Conservation (phyloP, 2,888 invertebrate genomes). For the Spodoptera exigua region DNA sequence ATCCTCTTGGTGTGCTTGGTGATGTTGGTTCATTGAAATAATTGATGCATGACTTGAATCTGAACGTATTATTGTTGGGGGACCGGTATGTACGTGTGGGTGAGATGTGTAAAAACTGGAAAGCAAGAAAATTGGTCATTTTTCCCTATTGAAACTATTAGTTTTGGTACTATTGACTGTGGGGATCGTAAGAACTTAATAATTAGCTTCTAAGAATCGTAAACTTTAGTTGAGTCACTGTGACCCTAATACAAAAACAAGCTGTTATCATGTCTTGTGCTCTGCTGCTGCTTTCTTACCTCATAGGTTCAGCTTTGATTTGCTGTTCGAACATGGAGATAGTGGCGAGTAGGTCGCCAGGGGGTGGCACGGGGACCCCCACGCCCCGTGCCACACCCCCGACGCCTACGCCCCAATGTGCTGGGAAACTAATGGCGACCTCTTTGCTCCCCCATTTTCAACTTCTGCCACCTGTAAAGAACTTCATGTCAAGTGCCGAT, state of each 20-base stretch:
- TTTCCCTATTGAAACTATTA: neutral
- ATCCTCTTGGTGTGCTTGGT: conserved; percentile 78
- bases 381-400: conserved; percentile 90
- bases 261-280: no score
- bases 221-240: no score
- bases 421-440: conserved; percentile 90
- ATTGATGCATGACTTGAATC: conserved; percentile 81
- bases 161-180: no score
- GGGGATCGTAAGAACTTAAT: no score
- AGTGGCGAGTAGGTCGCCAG: conserved; percentile 90
- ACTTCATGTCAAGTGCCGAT: conserved; percentile 34
- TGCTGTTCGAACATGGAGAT: conserved; percentile 92
- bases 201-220: no score
- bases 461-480: conserved; percentile 82
- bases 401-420: conserved; percentile 91
- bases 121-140: conserved; percentile 39
- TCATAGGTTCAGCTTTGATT: conserved; percentile 92
- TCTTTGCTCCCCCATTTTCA: conserved; percentile 88
- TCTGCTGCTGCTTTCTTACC: conserved; percentile 70
- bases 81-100: conserved; percentile 83
- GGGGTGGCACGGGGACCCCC: conserved; percentile 90
- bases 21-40: conserved; percentile 85
- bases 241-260: no score
- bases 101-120: conserved; percentile 86
- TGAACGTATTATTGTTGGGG: conserved; percentile 83